Conservation (phyloP, 2,888 invertebrate species). For the Mythimna impura region DNA sequence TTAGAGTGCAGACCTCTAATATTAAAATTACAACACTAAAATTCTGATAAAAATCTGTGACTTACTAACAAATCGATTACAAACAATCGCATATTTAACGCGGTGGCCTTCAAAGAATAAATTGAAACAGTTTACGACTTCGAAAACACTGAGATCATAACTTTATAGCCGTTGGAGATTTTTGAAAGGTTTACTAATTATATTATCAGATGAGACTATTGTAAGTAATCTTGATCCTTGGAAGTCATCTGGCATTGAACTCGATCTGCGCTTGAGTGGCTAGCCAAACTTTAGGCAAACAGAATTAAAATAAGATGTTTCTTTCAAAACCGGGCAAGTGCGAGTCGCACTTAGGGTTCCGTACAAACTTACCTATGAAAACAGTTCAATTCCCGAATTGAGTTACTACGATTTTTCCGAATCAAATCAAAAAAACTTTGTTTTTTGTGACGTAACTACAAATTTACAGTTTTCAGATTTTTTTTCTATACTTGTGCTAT, state of each 20-base stretch:
- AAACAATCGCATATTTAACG: conserved; percentile 1
- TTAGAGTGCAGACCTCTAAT: no score
- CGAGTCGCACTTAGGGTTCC: background rate
- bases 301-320: background rate
- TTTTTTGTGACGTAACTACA: no score
- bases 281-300: conserved; percentile 3
- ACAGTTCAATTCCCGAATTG: no score
- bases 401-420: no score
- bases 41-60: conserved; percentile 8
- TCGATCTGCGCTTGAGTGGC: conserved; percentile 14
- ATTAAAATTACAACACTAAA: no score
- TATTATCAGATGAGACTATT: conserved; percentile 30
- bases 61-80: conserved; percentile 32
- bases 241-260: conserved; percentile 28
- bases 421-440: no score
- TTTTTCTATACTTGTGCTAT: no score
- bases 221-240: conserved; percentile 23
- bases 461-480: no score
- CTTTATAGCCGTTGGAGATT: conserved; percentile 25
- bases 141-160: conserved; percentile 43
- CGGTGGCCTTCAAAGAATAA: conserved; percentile 33
- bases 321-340: background rate
- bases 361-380: no score
- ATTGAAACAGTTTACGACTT: conserved; percentile 45
- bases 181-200: conserved; percentile 30